Evolutionary conservation across 1,140 invertebrate genomes (phyloP), one percentile per base, ranked within the genome.

Genomic region (Heliconius hermathena): DNA sequence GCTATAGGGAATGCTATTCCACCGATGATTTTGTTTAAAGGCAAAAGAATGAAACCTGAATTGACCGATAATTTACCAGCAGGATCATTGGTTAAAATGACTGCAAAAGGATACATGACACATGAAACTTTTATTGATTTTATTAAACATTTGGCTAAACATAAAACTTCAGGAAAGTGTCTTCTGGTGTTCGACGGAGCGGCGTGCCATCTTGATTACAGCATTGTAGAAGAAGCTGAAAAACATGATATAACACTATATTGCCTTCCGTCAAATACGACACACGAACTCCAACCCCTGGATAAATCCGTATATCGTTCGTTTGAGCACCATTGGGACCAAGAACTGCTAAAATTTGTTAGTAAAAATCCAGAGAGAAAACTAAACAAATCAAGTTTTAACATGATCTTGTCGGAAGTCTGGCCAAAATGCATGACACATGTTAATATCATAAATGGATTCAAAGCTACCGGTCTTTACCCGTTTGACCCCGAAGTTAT

Each of bases 231-330:
- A 33, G 75, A 54, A 76, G 78, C 73, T 76, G 78, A 76, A 26
- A 38, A 71, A 77, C 76, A 79, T 78, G 81, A 82, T 66, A 89
- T 92, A 73, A 81, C 74, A 60, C 80, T 93, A 71, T 93, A 90
- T 81, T 93, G 90, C 81, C 81, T 94, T 74, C 88, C 89, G 18
- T 84, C 80, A 9, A 94, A 93, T 73, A 92, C 88, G 0, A 93
- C 88, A 1, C 91, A 94, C 76, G 90, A 94, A 78, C 78, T 94
- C 16, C 93, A 94, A 79, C 90, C 90, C 1, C 78, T 94, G 29
- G 83, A 87, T 46, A 87, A 87, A 78, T 85, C 85, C 13, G 87
- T 88, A 41, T 80, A 85, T 84, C 52, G 74, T 13, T 88, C 87
- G 18, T 88, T 82, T 81, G 85, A 88, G 77, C 83, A 88, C 66